Evolutionary conservation across 2,113 vertebrate species (phyloP).

Genomic region (Hippocampus guttulatus): DNA sequence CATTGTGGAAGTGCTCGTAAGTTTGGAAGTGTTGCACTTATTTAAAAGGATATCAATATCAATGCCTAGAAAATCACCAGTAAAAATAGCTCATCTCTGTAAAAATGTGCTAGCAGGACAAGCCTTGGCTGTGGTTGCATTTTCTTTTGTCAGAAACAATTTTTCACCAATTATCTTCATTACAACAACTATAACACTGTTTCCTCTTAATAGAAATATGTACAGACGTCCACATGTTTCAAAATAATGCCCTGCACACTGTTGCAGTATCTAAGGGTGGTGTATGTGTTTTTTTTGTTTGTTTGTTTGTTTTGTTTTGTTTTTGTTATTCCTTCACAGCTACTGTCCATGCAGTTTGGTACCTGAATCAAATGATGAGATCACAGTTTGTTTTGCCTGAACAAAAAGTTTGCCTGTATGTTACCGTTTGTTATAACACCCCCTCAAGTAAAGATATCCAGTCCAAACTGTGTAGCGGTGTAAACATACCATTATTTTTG

Average conservation of each 20-base stretch:
- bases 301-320: not conserved
- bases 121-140: slow-evolving; percentile 68
- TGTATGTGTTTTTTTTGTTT: slow-evolving; percentile 2
- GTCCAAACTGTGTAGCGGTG: slow-evolving; percentile 45
- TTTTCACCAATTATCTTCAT: slow-evolving; percentile 55
- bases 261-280: slow-evolving; percentile 58
- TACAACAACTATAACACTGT: slow-evolving; percentile 76
- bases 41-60: slow-evolving; percentile 68
- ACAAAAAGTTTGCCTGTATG: slow-evolving; percentile 32
- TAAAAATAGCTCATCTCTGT: slow-evolving; percentile 81
- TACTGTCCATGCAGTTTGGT: slow-evolving; percentile 62
- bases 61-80: slow-evolving; percentile 76
- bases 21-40: slow-evolving; percentile 68
- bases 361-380: slow-evolving; percentile 70
- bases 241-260: slow-evolving; percentile 76
- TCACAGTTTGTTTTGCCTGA: slow-evolving; percentile 68
- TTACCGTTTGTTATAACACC: not conserved
- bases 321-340: slow-evolving; percentile 50
- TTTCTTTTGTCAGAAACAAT: slow-evolving; percentile 18
- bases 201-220: slow-evolving; percentile 74
- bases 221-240: slow-evolving; percentile 71
- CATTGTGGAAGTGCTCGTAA: slow-evolving; percentile 72
- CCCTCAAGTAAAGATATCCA: slow-evolving; percentile 26
- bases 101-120: slow-evolving; percentile 76
- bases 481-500: slow-evolving; percentile 68